These are phyloP conservation scores for Gorsachius magnificus DNA, from an alignment of 2,797 vertebrate species.

Conservation along the genomic window DNA sequence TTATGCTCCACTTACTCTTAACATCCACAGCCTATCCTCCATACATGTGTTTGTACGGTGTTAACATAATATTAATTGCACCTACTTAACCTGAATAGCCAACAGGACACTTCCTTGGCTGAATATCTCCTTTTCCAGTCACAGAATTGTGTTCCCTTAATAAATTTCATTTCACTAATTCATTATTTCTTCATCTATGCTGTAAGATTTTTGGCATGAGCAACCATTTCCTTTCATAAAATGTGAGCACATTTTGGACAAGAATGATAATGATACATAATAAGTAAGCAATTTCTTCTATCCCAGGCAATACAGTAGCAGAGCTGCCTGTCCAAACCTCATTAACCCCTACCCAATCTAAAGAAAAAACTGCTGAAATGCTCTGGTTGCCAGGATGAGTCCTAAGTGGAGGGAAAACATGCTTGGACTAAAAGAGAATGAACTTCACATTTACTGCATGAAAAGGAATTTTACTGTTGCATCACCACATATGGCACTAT, in stretches of 20 bases:
- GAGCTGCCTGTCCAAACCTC: background rate
- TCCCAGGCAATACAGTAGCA: conserved; percentile 6
- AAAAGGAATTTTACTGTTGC: background rate
- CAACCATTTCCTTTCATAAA: conserved; percentile 8
- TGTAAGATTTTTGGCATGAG: background rate
- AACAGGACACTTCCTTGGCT: background rate
- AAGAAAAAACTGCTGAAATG: background rate
- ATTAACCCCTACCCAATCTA: background rate
- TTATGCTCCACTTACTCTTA: background rate
- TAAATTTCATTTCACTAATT: background rate
- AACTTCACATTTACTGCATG: background rate
- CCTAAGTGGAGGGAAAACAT: background rate
- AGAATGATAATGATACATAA: background rate
- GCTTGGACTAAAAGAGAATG: background rate
- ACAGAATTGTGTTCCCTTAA: background rate
- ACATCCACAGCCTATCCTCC: background rate
- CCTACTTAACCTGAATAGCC: background rate
- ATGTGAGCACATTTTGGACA: background rate
- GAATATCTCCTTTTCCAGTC: background rate
- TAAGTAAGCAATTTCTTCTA: background rate
- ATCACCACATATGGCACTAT: background rate
- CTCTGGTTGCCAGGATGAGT: background rate
- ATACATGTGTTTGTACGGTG: background rate
- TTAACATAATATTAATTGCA: background rate
- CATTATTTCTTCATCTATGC: background rate